Evolutionary conservation across 1,140 invertebrate genomes (phyloP), one percentile per base, ranked within the genome.

Genomic region (Papilio polyxenes): DNA sequence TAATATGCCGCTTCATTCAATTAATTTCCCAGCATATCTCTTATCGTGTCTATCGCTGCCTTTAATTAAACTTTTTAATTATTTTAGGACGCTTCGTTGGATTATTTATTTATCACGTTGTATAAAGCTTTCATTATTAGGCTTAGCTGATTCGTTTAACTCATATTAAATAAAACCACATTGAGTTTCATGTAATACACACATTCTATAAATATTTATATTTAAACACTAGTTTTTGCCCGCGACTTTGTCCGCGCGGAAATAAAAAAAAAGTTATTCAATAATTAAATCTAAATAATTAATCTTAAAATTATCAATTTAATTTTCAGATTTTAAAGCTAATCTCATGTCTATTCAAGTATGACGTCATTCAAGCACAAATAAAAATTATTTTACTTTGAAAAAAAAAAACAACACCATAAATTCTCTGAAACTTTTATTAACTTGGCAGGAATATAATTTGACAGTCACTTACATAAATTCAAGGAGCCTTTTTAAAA

Each of bases 11-110:
- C 5, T 72, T 37, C 31, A 72, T 72, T 83, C 86, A 88, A 88
- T 88, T 84, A 83, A 87, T 86, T 81, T 78, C 77, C 69, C n/a
- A 80, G 80, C 37, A 49, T 75, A 75, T 20, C 44, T 49, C 17
- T 10, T 49, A 75, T 75, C 72, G 37, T 74, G 84, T 75, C 83
- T 62, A 37, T 40, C 72, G 31, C n/a, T 74, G n/a, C 74, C 44
- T 89, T 85, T 87, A 90, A 91, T 91, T 91, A 86, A 91, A 90
- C 89, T 91, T 90, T 90, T 89, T 89, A 89, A 91, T 90, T 90
- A 88, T 84, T 88, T 89, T 86, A 87, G 86, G 84, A 81, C 85
- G 83, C 84, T 83, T 81, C 81, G 82, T n/a, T 51, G 81, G 84
- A 88, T 87, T 88, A 89, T 86, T 83, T 88, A 83, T 85, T 87